Conservation (phyloP, 1,140 invertebrate genomes). For the Drosophila littoralis region DNA sequence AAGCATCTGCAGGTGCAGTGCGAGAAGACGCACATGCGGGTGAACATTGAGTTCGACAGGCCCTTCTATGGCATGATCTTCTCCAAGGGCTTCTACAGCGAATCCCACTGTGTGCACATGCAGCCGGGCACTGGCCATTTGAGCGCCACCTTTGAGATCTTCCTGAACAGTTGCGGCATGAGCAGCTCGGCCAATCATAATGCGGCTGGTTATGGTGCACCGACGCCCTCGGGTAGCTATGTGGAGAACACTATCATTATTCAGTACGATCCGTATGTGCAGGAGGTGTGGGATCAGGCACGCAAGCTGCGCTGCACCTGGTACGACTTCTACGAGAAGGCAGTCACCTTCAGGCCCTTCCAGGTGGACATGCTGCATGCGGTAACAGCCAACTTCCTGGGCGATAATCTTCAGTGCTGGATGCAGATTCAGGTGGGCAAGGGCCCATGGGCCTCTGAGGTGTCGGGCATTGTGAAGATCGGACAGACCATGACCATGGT, state of each 20-base stretch:
- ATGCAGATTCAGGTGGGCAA: slow-evolving; percentile 98
- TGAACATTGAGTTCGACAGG: slow-evolving; percentile 96
- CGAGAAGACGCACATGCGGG: slow-evolving; percentile 97
- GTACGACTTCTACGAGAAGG: slow-evolving; percentile 98
- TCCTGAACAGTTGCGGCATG: slow-evolving; percentile 96
- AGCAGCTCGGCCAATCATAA: slow-evolving; percentile 94
- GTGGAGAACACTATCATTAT: slow-evolving; percentile 98
- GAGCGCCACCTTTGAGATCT: slow-evolving; percentile 96
- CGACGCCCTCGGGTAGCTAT: slow-evolving; percentile 94
- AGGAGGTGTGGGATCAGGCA: slow-evolving; percentile 95
- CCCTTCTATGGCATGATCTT: slow-evolving; percentile 98
- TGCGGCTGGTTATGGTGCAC: slow-evolving; percentile 90
- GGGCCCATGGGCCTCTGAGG: slow-evolving; percentile 97
- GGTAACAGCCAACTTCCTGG: slow-evolving; percentile 96
- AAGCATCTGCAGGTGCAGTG: slow-evolving; percentile 97
- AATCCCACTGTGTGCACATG: slow-evolving; percentile 95
- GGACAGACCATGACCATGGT: slow-evolving; percentile 99
- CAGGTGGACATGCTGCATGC: slow-evolving; percentile 97
- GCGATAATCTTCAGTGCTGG: slow-evolving; percentile 97
- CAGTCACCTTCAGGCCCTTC: slow-evolving; percentile 96
- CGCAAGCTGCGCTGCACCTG: slow-evolving; percentile 95
- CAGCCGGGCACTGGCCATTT: slow-evolving; percentile 95
- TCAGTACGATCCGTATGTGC: slow-evolving; percentile 97
- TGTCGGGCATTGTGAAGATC: slow-evolving; percentile 97
- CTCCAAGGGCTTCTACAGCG: slow-evolving; percentile 96